Base-by-base conservation (phyloP, 2,888 invertebrate genomes). In the Ischnus inquisitorius region DNA sequence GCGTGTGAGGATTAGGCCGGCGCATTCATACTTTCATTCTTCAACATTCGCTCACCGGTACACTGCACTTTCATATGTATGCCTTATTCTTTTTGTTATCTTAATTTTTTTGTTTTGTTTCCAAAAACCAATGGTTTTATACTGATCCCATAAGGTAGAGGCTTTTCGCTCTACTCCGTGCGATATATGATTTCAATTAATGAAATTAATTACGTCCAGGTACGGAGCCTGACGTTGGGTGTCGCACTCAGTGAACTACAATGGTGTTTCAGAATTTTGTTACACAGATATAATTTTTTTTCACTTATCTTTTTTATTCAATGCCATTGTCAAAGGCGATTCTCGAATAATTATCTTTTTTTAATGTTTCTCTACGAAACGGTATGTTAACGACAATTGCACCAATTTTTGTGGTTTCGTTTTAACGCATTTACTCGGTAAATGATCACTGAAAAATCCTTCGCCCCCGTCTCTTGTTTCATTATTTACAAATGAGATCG, bases 401-500 rank as follows among this genome's bases (percentile, higher is more conserved):
- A 79, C 39, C 71, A 48, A 74, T 34, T 46, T 69, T 69, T 25
- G 34, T n/a, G n/a, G n/a, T n/a, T n/a, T n/a, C n/a, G n/a, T 79
- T 76, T 54, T 75, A 12, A 41, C 69, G 48, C 79, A 75, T 46
- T 79, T 60, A 79, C 69, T 76, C 68, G 75, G 34, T 75, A 64
- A 79, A 79, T 79, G 71, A 67, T 76, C 71, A 62, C 76, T 71
- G 60, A 67, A 67, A 64, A 76, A 64, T 28, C 54, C 46, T 46
- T 34, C 22, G 34, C 34, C 34, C 65, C 28, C 64, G 57, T 64
- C 65, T 79, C 84, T n/a, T 85, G 86, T 86, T 85, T 88, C 79
- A 87, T 87, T 90, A 90, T 87, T 88, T 89, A 89, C 87, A 90
- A 89, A 89, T 90, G 90, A 90, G 90, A 90, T 90, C 90, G 89